phyloP scores from a whole-genome alignment of 2,797 vertebrate species.

The Tapera naevia region DNA sequence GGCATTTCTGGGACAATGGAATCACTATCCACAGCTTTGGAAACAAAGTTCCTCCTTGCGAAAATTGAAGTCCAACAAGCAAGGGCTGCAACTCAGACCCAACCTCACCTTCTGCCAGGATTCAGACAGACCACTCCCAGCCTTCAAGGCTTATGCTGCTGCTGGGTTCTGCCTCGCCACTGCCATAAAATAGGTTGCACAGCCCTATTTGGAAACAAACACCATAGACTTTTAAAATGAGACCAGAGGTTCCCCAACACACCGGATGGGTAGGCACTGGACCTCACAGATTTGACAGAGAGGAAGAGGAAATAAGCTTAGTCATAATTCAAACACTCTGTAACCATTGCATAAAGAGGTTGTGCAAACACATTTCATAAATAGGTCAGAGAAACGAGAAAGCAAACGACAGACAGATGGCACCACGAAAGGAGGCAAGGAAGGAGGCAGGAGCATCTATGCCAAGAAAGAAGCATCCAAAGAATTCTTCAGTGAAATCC shows the following conservation, averaged over 20 bases:
- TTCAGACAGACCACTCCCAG: background rate
- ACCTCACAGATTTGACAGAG: background rate
- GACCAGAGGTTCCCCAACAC: fast-evolving
- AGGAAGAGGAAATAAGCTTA: background rate
- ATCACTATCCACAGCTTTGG: background rate
- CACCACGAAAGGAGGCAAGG: background rate
- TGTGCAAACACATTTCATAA: constrained; percentile 3
- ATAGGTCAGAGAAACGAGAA: constrained; percentile 32
- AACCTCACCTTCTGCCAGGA: background rate
- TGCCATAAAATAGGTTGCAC: background rate
- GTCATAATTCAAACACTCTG: background rate
- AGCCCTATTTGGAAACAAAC: background rate
- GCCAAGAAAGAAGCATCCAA: background rate
- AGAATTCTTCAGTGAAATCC: background rate
- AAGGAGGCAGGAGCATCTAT: background rate
- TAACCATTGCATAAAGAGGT: background rate
- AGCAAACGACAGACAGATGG: constrained; percentile 38
- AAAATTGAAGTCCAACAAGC: background rate
- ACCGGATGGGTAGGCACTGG: fast-evolving
- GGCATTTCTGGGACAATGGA: background rate
- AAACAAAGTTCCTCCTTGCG: constrained; percentile 35
- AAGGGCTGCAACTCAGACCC: background rate
- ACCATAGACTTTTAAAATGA: fast-evolving
- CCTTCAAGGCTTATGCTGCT: background rate
- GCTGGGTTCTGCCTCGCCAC: background rate